phyloP scores from a whole-genome alignment of 2,888 invertebrate species.

The Ectemnius continuus region DNA sequence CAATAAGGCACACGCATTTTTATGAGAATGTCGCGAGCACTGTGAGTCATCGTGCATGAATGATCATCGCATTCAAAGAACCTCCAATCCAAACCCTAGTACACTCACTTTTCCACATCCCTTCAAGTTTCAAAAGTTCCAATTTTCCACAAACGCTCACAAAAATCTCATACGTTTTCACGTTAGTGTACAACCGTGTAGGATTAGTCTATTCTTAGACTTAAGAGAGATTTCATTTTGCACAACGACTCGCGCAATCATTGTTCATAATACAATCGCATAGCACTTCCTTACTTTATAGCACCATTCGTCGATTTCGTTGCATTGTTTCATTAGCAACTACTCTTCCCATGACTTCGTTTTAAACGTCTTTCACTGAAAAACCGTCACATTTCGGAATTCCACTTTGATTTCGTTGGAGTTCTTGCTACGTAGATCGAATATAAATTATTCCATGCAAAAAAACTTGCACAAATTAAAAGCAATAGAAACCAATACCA shows the following conservation, averaged over 20 bases:
- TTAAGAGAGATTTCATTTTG: conserved; percentile 19
- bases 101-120: too few species aligned
- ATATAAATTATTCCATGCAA: background rate
- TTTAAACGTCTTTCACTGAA: too few species aligned
- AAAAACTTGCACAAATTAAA: background rate
- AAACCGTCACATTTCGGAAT: too few species aligned
- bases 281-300: conserved; percentile 38
- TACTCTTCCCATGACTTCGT: background rate
- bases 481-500: background rate
- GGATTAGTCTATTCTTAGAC: conserved; percentile 26
- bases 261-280: conserved; percentile 38
- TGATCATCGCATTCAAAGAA: too few species aligned
- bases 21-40: conserved; percentile 18
- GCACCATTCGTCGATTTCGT: conserved; percentile 47
- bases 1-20: conserved; percentile 31
- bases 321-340: conserved; percentile 15
- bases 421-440: too few species aligned
- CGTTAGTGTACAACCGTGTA: conserved; percentile 43
- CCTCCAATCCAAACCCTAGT: too few species aligned
- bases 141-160: too few species aligned
- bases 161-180: background rate
- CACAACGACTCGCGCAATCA: conserved; percentile 14
- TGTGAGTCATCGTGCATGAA: conserved; percentile 11
- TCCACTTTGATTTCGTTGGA: too few species aligned
- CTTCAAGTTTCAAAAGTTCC: too few species aligned